phyloP scores from a whole-genome alignment of 1,140 invertebrate genomes.

The Metopolophium dirhodum region DNA sequence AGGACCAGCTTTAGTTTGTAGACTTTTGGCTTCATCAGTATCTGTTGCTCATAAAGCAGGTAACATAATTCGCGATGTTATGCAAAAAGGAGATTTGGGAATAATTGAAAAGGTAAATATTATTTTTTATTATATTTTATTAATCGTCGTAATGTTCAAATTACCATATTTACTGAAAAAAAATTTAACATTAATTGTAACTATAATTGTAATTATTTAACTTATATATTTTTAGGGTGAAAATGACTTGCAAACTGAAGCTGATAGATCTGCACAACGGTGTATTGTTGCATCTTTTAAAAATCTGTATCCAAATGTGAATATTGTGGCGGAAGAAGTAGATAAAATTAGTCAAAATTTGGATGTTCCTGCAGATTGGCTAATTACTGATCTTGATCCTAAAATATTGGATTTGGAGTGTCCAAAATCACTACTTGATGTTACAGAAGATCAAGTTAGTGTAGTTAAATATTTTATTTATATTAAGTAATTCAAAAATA shows the following conservation, averaged over 20 bases:
- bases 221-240: slow-evolving; percentile 37
- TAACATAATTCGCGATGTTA: slow-evolving; percentile 87
- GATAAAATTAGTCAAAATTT: slow-evolving; percentile 62
- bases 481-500: background rate
- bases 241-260: slow-evolving; percentile 96
- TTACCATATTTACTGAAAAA: too few relatives aligned
- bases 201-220: background rate
- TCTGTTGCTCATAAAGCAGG: slow-evolving; percentile 81
- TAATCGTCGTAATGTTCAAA: too few relatives aligned
- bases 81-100: slow-evolving; percentile 85
- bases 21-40: slow-evolving; percentile 78
- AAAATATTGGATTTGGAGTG: slow-evolving; percentile 75
- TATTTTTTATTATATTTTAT: background rate
- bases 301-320: slow-evolving; percentile 82
- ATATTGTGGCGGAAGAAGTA: slow-evolving; percentile 94
- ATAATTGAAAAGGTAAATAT: slow-evolving; percentile 85
- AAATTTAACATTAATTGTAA: background rate
- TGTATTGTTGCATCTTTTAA: slow-evolving; percentile 89
- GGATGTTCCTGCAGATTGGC: slow-evolving; percentile 74
- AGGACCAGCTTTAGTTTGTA: slow-evolving; percentile 69
- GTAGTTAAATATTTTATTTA: background rate
- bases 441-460: slow-evolving; percentile 69
- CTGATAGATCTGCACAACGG: slow-evolving; percentile 90
- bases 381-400: slow-evolving; percentile 74
- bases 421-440: slow-evolving; percentile 71